Conservation (phyloP, 2,888 invertebrate species). For the Fragum whitleyi region DNA sequence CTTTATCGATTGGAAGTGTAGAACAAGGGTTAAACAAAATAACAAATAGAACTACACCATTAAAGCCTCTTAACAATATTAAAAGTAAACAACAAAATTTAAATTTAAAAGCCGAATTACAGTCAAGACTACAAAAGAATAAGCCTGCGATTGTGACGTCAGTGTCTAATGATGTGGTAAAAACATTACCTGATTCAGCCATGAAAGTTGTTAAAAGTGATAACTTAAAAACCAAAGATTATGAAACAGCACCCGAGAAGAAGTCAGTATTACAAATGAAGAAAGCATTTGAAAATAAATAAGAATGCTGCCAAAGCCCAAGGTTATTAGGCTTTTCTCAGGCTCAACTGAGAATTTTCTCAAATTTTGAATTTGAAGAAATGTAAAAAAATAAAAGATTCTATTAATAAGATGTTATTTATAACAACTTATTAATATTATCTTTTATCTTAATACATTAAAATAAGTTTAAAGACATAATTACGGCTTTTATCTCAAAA, state of each 20-base stretch:
- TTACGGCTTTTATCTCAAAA: no score
- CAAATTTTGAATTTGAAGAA: no score
- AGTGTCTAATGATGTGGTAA: background rate
- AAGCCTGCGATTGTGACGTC: background rate
- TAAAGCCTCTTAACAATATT: background rate
- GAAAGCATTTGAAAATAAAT: conserved; percentile 48
- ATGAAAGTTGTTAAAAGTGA: conserved; percentile 30
- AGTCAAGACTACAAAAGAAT: conserved; percentile 5
- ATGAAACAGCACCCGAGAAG: conserved; percentile 25
- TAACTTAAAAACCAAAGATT: conserved; percentile 40
- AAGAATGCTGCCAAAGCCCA: no score
- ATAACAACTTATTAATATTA: no score
- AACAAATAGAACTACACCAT: background rate
- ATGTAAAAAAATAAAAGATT: no score
- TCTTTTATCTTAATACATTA: no score
- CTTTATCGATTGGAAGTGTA: background rate
- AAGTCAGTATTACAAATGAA: conserved; percentile 55
- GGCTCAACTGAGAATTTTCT: no score
- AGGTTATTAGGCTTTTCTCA: no score
- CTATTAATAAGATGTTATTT: no score
- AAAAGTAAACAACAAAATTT: background rate
- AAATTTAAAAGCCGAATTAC: conserved; percentile 10
- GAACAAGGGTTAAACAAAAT: conserved; percentile 3
- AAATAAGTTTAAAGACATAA: no score
- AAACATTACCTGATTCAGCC: background rate